phyloP scores from a whole-genome alignment of 1,140 invertebrate species.

The Tetramorium simillimum region DNA sequence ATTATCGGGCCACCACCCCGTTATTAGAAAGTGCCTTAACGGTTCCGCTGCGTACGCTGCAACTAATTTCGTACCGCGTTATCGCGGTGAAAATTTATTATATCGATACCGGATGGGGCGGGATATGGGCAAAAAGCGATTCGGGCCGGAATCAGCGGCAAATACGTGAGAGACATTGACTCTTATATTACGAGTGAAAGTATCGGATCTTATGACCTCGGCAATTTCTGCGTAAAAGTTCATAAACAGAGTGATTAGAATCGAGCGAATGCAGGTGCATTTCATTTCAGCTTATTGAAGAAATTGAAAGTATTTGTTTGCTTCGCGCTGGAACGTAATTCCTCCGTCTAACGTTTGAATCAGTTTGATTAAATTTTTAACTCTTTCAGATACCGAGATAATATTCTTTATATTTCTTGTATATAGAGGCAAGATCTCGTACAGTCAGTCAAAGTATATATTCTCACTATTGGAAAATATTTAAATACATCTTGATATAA shows the following conservation, averaged over 20 bases:
- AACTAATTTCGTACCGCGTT: not conserved
- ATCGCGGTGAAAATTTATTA: slow-evolving; percentile 18
- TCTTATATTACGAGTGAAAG: slow-evolving; percentile 33
- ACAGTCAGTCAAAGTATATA: not conserved
- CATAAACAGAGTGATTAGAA: not conserved
- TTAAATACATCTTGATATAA: not conserved
- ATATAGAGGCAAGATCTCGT: not conserved
- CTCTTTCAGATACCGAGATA: not conserved
- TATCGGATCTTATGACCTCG: not conserved
- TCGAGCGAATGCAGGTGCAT: not conserved
- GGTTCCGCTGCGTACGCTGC: slow-evolving; percentile 6
- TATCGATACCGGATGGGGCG: not conserved
- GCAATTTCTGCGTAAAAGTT: not conserved
- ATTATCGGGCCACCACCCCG: slow-evolving; percentile 30
- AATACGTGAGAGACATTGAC: not conserved
- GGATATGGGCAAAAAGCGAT: not conserved
- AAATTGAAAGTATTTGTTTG: not conserved
- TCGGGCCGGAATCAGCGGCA: not conserved
- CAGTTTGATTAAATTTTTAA: slow-evolving; percentile 4
- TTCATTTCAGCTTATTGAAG: not conserved
- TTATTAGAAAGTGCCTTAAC: slow-evolving; percentile 52
- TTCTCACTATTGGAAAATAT: not conserved
- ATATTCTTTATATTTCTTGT: not conserved
- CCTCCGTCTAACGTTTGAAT: not conserved
- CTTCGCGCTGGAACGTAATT: not conserved